Conservation (phyloP, 37 sponge, comb jelly and placozoan genomes). For the Ephydatia muelleri region DNA sequence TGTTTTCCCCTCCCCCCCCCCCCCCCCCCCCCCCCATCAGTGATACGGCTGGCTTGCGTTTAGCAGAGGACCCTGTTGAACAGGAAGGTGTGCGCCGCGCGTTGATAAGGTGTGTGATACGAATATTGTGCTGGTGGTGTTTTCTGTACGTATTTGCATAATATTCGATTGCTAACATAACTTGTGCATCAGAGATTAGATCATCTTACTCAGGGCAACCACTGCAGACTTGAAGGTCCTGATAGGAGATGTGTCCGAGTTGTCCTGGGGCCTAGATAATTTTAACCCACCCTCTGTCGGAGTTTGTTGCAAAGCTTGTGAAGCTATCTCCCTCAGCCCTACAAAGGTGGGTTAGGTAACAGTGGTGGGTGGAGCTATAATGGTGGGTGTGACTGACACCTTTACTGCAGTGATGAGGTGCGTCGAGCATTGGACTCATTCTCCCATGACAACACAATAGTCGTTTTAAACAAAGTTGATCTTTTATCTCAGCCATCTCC, state of each 20-base stretch:
- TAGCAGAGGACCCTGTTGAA: slow-evolving; percentile 71
- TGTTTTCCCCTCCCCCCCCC: neutral
- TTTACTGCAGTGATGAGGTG: neutral
- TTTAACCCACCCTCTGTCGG: neutral
- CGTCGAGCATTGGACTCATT: slow-evolving; percentile 8
- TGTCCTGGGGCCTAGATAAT: neutral
- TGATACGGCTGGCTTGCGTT: slow-evolving; percentile 86
- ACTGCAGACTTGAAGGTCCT: slow-evolving; percentile 61
- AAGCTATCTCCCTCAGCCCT: neutral
- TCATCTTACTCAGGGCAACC: slow-evolving; percentile 28
- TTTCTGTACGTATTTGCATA: too few relatives aligned
- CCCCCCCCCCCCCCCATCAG: slow-evolving; percentile 10
- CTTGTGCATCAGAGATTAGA: too few relatives aligned
- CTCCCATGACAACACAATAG: slow-evolving; percentile 22
- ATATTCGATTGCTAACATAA: too few relatives aligned
- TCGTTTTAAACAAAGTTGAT: slow-evolving; percentile 74
- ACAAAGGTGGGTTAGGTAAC: neutral
- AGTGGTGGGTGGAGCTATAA: too few relatives aligned
- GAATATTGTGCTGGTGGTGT: too few relatives aligned
- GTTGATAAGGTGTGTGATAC: slow-evolving; percentile 29
- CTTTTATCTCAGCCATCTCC: neutral
- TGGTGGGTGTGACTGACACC: too few relatives aligned
- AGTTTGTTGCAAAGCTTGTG: neutral
- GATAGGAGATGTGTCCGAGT: slow-evolving; percentile 39
- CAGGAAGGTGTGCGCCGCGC: slow-evolving; percentile 82